Percentiles rank a stretch among this genome's conserved stretches.
These are phyloP conservation scores for Cervus canadensis DNA, from an alignment of 2,113 vertebrate species.

Conservation along the genomic window DNA sequence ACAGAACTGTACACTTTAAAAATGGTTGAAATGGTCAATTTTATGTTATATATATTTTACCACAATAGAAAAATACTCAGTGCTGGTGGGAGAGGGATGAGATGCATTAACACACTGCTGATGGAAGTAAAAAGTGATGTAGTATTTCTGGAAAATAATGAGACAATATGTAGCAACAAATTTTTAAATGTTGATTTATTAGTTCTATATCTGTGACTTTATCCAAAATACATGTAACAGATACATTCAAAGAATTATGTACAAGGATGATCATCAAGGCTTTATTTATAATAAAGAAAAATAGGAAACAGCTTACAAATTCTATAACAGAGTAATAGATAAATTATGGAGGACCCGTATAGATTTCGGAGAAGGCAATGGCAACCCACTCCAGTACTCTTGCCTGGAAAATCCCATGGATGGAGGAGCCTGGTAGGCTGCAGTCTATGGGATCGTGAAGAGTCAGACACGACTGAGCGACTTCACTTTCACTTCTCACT, in stretches of 20 bases:
- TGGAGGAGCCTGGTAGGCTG: accelerated
- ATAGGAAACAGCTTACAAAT: background rate
- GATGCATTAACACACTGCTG: background rate
- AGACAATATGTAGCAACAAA: background rate
- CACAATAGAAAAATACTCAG: background rate
- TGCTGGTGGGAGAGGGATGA: background rate
- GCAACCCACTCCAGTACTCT: background rate
- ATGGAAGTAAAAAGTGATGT: background rate
- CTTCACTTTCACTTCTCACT: background rate
- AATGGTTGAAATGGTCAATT: background rate
- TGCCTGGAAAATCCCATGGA: background rate
- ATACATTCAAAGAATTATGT: background rate
- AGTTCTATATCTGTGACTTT: background rate
- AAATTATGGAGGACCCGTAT: background rate
- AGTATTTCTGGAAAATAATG: background rate
- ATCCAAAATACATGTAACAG: background rate
- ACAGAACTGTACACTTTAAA: background rate
- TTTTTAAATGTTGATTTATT: background rate
- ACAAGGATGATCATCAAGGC: background rate
- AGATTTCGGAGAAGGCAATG: background rate
- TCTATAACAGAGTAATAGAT: background rate
- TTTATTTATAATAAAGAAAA: slow-evolving; percentile 7
- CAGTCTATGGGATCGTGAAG: accelerated
- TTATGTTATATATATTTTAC: background rate
- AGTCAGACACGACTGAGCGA: accelerated